These are phyloP conservation scores for Sardina pilchardus DNA, from an alignment of 2,113 vertebrate genomes.

Conservation along the genomic window DNA sequence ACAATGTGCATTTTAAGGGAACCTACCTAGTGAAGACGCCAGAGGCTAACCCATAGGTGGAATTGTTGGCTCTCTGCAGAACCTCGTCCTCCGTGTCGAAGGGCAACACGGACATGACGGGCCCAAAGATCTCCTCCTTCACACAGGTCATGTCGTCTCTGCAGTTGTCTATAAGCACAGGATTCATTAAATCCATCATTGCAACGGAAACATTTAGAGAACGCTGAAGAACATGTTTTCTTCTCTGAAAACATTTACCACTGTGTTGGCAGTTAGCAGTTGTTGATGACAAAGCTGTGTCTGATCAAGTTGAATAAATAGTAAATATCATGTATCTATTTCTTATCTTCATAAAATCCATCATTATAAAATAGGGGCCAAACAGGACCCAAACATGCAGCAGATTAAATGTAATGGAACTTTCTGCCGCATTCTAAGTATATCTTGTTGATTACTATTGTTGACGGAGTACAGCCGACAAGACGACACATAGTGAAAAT, in stretches of 20 bases:
- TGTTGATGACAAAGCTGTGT: no score
- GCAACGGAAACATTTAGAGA: not conserved
- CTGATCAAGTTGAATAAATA: no score
- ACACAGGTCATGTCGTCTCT: conserved; percentile 92
- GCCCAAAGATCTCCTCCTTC: conserved; percentile 96
- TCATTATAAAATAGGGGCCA: no score
- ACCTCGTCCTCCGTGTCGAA: conserved; percentile 94
- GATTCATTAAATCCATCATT: not conserved
- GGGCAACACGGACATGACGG: conserved; percentile 91
- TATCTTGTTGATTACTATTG: not conserved
- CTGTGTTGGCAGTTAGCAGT: no score
- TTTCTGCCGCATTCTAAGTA: not conserved
- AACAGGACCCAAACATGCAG: not conserved
- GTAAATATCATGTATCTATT: no score
- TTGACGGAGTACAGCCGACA: not conserved
- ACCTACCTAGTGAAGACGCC: conserved; percentile 93
- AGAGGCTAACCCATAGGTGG: conserved; percentile 86
- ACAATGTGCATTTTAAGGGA: no score
- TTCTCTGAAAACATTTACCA: not conserved
- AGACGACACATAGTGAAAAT: not conserved
- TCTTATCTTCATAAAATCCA: no score
- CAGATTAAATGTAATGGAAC: not conserved
- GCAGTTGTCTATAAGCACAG: conserved; percentile 80
- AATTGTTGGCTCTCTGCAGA: conserved; percentile 84
- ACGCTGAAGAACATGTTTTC: not conserved